Evolutionary conservation across 2,797 vertebrate genomes (phyloP), one percentile per base, ranked within the genome.

Genomic region (Catostomus latipinnis): DNA sequence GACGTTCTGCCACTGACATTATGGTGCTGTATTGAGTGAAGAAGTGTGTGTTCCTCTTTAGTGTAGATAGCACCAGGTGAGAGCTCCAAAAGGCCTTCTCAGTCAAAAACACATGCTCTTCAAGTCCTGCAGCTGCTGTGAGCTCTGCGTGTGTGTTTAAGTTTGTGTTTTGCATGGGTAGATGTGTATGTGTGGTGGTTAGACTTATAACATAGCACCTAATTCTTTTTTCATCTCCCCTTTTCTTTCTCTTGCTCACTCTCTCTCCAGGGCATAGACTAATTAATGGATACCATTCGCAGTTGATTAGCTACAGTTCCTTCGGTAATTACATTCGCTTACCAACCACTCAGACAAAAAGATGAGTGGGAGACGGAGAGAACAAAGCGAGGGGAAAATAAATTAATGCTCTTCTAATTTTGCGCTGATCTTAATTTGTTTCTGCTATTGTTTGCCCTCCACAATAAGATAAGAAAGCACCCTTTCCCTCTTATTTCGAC

Each of bases 231-330:
- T 63, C 43, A 52, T 90, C 90, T 92, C 91, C 50, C 65, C 11
- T 57, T 7, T 92, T 74, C 76, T 74, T 46, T 81, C 78, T 74
- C 61, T 85, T 22, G 53, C 60, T 90, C 91, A 90, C 92, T 91
- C 94, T 94, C 95, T 96, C 97, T 97, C 97, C 95, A 94, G 96
- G 97, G 97, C 95, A 96, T 94, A 95, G 95, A 96, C 96, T 99
- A 98, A 98, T 99, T 99, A 99, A 99, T 98, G 98, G 96, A 98
- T 96, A 97, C 96, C 96, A 97, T 97, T 98, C 94, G 93, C 95
- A 97, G 96, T 96, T 99, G 97, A 99, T 98, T 99, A 98, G 96
- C 95, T 93, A 95, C 95, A 96, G 95, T 96, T 97, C 95, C 95
- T 96, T 95, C 95, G 92, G 96, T 99, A 98, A 99, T 99, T 98